These are phyloP conservation scores for Ptyas mucosa DNA, from an alignment of 2,113 vertebrate species.

Conservation along the genomic window DNA sequence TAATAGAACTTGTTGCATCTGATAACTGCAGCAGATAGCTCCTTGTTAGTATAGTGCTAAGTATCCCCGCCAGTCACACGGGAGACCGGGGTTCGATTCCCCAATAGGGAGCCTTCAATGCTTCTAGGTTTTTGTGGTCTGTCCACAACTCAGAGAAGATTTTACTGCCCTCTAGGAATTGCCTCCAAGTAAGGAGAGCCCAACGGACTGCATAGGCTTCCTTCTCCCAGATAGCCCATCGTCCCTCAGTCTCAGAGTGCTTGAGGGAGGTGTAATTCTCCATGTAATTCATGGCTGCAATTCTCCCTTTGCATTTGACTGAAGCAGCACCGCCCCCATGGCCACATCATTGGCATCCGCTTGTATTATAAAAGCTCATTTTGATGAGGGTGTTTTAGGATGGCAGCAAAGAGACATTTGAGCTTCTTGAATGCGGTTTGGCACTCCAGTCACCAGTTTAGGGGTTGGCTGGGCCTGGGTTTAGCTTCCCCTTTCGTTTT, in stretches of 20 bases:
- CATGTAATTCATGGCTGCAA: background rate
- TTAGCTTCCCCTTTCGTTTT: background rate
- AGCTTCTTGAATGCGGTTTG: background rate
- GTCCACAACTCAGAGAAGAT: no score
- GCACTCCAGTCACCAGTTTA: background rate
- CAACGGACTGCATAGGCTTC: no score
- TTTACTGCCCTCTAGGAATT: no score
- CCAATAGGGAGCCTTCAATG: background rate
- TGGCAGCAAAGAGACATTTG: background rate
- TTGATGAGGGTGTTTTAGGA: background rate
- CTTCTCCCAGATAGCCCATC: background rate
- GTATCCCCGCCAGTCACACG: conserved; percentile 57
- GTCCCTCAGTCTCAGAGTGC: background rate
- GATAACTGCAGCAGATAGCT: background rate
- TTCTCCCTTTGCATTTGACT: background rate
- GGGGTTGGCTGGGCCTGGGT: background rate
- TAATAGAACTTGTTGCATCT: background rate
- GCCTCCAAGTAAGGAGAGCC: no score
- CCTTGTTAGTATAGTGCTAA: conserved; percentile 54
- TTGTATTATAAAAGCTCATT: background rate
- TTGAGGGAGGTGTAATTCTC: background rate
- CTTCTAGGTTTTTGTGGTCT: no score
- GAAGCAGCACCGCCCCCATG: background rate
- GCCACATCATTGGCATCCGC: background rate
- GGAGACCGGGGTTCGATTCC: conserved; percentile 30